phyloP scores from a whole-genome alignment of 92 coral and sea anemone genomes.

The Meandrina meandrites region DNA sequence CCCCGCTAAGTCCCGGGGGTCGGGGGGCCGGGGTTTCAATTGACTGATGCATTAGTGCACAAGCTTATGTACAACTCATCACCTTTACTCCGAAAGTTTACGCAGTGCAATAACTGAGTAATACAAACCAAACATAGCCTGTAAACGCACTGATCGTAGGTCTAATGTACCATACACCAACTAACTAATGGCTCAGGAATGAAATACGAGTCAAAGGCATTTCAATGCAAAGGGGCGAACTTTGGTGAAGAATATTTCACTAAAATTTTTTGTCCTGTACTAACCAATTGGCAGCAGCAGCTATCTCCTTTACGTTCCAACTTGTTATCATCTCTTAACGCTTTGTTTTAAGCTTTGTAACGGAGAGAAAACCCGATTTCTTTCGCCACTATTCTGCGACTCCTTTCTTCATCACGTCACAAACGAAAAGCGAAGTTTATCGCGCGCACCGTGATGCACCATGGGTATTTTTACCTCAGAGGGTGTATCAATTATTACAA shows the following conservation, averaged over 20 bases:
- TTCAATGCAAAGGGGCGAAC: neutral
- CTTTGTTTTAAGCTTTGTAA: conserved; percentile 7
- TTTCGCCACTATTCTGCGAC: neutral
- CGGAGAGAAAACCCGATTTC: conserved; percentile 22
- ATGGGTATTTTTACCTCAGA: conserved; percentile 53
- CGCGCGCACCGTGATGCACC: conserved; percentile 42
- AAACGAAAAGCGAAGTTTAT: neutral
- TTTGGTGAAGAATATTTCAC: neutral
- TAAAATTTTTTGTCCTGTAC: conserved; percentile 27
- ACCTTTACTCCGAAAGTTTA: neutral
- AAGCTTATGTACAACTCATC: neutral
- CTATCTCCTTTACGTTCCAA: conserved; percentile 80
- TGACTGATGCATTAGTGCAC: no score
- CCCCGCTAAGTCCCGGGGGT: no score
- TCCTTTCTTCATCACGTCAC: conserved; percentile 41
- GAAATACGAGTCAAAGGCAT: neutral
- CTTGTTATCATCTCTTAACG: conserved; percentile 75
- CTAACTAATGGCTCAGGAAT: neutral
- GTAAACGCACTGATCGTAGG: neutral
- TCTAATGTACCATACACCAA: neutral
- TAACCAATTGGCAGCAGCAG: conserved; percentile 95
- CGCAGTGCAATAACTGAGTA: neutral
- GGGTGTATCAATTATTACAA: conserved; percentile 59
- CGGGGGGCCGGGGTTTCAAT: no score
- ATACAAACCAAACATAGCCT: no score